Percentiles rank a stretch among this genome's conserved stretches.
These are phyloP conservation scores for Scotopteryx bipunctaria DNA, from an alignment of 2,888 invertebrate species.

Conservation along the genomic window DNA sequence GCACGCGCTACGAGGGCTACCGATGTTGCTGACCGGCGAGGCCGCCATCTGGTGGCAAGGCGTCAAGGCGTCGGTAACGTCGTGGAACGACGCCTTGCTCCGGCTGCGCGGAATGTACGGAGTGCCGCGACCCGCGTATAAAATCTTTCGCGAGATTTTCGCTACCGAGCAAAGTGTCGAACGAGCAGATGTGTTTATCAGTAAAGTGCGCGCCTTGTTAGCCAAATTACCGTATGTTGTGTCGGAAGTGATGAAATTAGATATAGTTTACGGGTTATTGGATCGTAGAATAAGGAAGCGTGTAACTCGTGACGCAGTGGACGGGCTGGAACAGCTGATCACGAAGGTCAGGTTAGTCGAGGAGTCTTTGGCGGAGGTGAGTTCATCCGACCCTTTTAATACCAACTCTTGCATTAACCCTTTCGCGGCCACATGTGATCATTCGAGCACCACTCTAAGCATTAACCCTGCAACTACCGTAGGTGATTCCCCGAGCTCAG, in stretches of 20 bases:
- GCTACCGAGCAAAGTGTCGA: conserved; percentile 10
- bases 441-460: too few relatives aligned
- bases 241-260: background rate
- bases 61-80: conserved; percentile 1
- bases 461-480: too few relatives aligned
- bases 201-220: conserved; percentile 3
- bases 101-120: conserved; percentile 19
- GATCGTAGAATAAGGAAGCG: background rate
- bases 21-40: conserved; percentile 33
- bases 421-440: too few relatives aligned
- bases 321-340: background rate
- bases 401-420: too few relatives aligned
- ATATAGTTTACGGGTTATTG: conserved; percentile 5
- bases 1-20: conserved; percentile 31
- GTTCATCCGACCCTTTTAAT: background rate
- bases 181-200: background rate
- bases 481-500: too few relatives aligned
- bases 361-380: conserved; percentile 2
- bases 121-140: background rate
- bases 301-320: background rate
- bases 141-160: conserved; percentile 18
- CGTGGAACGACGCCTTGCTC: conserved; percentile 4
- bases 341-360: background rate
- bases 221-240: background rate
- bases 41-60: conserved; percentile 37